These are phyloP conservation scores for Prenolepis imparis DNA, from an alignment of 2,888 invertebrate species.

Conservation along the genomic window DNA sequence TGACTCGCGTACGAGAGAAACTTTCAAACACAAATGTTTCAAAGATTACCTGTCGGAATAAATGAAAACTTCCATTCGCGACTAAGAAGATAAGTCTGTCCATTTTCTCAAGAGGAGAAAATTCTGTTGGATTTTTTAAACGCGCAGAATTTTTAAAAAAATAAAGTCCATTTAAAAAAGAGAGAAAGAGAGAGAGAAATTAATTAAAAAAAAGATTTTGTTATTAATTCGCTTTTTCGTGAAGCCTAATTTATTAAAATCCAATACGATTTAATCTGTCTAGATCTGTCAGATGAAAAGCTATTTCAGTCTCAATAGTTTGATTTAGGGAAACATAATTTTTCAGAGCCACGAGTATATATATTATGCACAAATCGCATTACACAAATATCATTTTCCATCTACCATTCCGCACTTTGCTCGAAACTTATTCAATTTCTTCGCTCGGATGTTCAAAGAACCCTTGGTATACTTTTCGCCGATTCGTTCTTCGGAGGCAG, in stretches of 20 bases:
- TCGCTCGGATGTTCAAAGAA: constrained; percentile 19
- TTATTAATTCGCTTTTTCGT: background rate
- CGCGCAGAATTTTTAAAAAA: background rate
- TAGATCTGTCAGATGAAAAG: background rate
- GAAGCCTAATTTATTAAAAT: background rate
- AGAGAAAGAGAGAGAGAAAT: background rate
- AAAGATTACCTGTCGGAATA: background rate
- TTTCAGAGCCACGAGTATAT: background rate
- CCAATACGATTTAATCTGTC: background rate
- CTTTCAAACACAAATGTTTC: background rate
- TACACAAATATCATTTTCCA: constrained; percentile 15
- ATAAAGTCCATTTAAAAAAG: background rate
- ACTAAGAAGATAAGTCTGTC: background rate
- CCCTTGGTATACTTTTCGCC: background rate
- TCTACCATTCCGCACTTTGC: constrained; percentile 7
- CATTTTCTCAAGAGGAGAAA: background rate
- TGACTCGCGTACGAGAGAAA: background rate
- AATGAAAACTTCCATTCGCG: background rate
- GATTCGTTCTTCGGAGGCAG: background rate
- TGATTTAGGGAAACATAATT: background rate
- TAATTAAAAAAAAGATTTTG: background rate
- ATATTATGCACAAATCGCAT: constrained; percentile 16
- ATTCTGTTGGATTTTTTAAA: constrained; percentile 12
- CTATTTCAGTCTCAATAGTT: background rate
- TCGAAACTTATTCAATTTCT: constrained; percentile 35